These are phyloP conservation scores for Brachionus koreanus DNA, from an alignment of 1,140 invertebrate genomes.

Conservation along the genomic window DNA sequence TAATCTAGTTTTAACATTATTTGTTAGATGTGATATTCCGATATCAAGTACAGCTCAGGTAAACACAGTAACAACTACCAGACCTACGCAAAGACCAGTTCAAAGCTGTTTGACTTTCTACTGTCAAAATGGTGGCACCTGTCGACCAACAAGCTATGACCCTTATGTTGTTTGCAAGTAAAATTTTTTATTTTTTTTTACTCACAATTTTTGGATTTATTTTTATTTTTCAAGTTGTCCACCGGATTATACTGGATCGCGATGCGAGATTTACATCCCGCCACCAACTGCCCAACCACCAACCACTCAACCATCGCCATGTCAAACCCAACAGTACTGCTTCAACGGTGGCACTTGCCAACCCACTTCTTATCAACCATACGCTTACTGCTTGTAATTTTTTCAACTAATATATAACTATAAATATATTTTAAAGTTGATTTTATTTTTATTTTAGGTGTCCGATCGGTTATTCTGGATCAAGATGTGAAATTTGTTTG, in stretches of 20 bases:
- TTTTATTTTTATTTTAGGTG: neutral
- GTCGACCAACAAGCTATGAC: neutral
- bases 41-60: neutral
- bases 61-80: neutral
- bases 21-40: constrained; percentile 2
- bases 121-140: constrained; percentile 26
- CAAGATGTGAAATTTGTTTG: constrained; percentile 27
- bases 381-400: constrained; percentile 7
- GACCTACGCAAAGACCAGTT: neutral
- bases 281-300: neutral
- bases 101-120: neutral
- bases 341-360: constrained; percentile 7
- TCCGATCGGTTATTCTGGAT: neutral
- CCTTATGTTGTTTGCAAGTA: constrained; percentile 27
- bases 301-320: neutral
- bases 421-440: too few species aligned
- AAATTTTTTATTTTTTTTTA: neutral
- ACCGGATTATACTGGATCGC: neutral
- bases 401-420: too few species aligned
- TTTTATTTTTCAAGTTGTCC: neutral
- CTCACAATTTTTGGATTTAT: neutral
- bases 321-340: constrained; percentile 30
- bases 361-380: neutral
- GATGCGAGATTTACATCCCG: constrained; percentile 1
- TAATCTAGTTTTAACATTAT: neutral